Conservation (phyloP, 2,888 invertebrate species). For the Cecidostiba fungosa region DNA sequence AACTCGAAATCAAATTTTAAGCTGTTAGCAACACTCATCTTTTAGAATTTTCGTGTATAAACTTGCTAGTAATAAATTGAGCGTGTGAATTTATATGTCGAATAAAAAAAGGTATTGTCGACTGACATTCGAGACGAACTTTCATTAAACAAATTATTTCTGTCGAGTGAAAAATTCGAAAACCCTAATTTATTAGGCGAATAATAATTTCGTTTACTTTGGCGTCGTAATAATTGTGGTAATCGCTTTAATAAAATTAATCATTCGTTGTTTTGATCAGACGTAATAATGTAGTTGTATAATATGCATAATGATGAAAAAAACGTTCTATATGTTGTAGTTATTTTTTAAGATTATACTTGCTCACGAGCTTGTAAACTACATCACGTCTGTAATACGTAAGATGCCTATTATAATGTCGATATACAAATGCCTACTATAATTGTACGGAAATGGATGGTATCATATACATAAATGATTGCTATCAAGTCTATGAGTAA, state of each 20-base stretch:
- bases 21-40: not conserved
- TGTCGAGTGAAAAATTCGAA: not conserved
- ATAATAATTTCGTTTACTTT: conserved; percentile 7
- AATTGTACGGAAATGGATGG: conserved; percentile 34
- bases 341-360: conserved; percentile 14
- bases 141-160: not conserved
- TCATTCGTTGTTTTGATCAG: not conserved
- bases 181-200: not conserved
- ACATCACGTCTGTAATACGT: conserved; percentile 30
- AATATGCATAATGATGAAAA: conserved; percentile 22
- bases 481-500: conserved; percentile 18
- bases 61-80: conserved; percentile 3
- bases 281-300: not conserved
- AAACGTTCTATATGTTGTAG: not conserved
- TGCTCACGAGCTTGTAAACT: conserved; percentile 26
- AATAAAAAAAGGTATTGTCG: conserved; percentile 1
- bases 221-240: not conserved
- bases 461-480: conserved; percentile 15
- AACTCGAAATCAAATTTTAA: conserved; percentile 21
- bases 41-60: not conserved
- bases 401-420: conserved; percentile 27
- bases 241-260: not conserved
- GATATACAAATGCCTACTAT: conserved; percentile 20
- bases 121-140: not conserved
- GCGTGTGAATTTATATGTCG: conserved; percentile 5